Base-by-base conservation (phyloP, 2,113 vertebrate genomes). In the Hippocampus guttulatus region DNA sequence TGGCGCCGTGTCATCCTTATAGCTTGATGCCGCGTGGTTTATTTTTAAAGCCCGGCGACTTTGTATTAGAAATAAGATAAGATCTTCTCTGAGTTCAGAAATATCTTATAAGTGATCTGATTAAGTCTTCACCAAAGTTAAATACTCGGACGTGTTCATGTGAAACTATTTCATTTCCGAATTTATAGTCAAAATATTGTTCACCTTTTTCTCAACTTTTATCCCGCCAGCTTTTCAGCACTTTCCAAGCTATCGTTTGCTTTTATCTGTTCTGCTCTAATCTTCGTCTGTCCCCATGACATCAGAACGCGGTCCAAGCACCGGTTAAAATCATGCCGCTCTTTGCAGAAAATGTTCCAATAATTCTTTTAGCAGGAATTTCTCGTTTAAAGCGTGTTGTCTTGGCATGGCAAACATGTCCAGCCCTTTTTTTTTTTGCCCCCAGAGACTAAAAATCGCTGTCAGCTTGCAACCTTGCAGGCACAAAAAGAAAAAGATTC, bases 321-420 rank as follows among this genome's bases (percentile, higher is more conserved):
- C 23, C 41, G 25, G 21, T 65, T 47, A 45, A 65, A 65, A 65
- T 65, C 41, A 25, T 45, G 63, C 63, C 41, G 16, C 14, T 25
- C 63, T 47, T 60, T 45, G 63, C 43, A 65, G 43, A 47, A 65
- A 65, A 47, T 25, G 23, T 27, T 47, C 64, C 64, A 65, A 47
- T 65, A 27, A 65, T 65, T 65, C 14, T 65, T 65, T 65, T 65
- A 65, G 47, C 41, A 65, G 64, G 64, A 41, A 61, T 61, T 61
- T 30, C 30, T 61, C 40, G 3, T 43, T 64, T 23, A 10, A 64
- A 43, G 21, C 23, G 62, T 23, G 38, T 43, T 43, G 43, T 43
- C 40, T 64, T 64, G 62, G 62, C 62, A 64, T 15, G 40, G 62
- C 62, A 45, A 43, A 18, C n/a, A 7, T 8, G 41, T 23, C 8